A percentile compares a stretch with the other conserved stretches of the same genome.
These are phyloP conservation scores for Dascyllus trimaculatus DNA, from an alignment of 2,113 vertebrate genomes.

Conservation along the genomic window DNA sequence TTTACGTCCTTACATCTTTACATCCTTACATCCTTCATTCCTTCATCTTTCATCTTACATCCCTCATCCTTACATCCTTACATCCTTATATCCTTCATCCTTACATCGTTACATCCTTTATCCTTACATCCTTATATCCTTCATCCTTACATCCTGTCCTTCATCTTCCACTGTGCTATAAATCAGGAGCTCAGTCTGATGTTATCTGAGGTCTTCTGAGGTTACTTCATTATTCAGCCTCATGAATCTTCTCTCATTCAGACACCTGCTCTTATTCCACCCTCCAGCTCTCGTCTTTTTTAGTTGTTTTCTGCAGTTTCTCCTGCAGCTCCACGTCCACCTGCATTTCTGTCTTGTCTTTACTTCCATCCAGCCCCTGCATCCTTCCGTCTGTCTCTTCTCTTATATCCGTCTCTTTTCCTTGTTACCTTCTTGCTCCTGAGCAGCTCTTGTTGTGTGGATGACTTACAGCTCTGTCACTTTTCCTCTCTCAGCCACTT, in stretches of 20 bases:
- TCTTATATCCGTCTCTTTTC: not conserved
- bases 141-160: too few species aligned
- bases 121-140: too few species aligned
- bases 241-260: constrained; percentile 1
- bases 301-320: not conserved
- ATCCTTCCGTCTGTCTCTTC: not conserved
- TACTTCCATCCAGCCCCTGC: not conserved
- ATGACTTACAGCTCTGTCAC: constrained; percentile 23
- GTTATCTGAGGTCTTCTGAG: not conserved
- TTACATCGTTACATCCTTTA: too few species aligned
- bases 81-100: too few species aligned
- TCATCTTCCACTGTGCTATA: not conserved
- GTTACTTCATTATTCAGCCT: not conserved
- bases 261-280: not conserved
- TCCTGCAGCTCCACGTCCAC: not conserved
- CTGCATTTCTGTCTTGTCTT: not conserved
- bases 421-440: not conserved
- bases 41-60: too few species aligned
- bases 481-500: constrained; percentile 10
- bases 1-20: too few species aligned
- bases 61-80: too few species aligned
- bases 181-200: constrained; percentile 1
- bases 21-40: too few species aligned
- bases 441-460: constrained; percentile 2
- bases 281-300: not conserved